Evolutionary conservation across 1,140 invertebrate species (phyloP).

Genomic region (Pogonomyrmex californicus): DNA sequence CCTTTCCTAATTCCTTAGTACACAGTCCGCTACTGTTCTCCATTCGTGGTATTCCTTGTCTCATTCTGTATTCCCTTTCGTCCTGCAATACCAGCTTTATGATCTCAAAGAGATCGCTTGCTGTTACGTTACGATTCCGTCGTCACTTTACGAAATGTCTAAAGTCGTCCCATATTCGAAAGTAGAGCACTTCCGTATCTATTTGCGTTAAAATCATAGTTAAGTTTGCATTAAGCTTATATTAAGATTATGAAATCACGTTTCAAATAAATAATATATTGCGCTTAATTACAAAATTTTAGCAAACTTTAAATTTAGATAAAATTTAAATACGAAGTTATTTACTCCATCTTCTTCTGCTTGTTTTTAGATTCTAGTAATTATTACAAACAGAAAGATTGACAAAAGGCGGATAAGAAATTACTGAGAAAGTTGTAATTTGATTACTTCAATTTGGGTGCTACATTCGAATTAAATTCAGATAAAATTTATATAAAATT

Average conservation of each 20-base stretch:
- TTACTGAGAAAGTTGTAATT: neutral
- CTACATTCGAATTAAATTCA: too few relatives aligned
- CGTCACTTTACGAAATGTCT: neutral
- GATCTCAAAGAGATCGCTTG: slow-evolving; percentile 23
- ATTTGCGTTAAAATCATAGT: neutral
- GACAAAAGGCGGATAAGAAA: neutral
- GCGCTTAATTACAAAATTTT: neutral
- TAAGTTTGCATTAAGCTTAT: neutral
- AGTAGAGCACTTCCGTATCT: neutral
- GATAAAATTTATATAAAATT: neutral
- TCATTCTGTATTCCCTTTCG: slow-evolving; percentile 19
- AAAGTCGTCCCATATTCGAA: neutral
- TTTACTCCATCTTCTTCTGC: neutral
- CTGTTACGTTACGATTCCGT: neutral
- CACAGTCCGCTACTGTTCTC: neutral
- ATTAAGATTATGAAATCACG: neutral
- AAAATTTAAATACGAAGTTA: neutral
- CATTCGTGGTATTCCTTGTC: neutral
- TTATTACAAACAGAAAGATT: neutral
- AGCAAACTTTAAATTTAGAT: neutral
- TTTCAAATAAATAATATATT: neutral
- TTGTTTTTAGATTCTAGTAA: neutral
- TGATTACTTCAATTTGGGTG: neutral
- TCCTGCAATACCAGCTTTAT: neutral
- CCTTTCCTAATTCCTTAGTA: neutral